Conservation (phyloP, 2,888 invertebrate species). For the Drosophila picticornis region DNA sequence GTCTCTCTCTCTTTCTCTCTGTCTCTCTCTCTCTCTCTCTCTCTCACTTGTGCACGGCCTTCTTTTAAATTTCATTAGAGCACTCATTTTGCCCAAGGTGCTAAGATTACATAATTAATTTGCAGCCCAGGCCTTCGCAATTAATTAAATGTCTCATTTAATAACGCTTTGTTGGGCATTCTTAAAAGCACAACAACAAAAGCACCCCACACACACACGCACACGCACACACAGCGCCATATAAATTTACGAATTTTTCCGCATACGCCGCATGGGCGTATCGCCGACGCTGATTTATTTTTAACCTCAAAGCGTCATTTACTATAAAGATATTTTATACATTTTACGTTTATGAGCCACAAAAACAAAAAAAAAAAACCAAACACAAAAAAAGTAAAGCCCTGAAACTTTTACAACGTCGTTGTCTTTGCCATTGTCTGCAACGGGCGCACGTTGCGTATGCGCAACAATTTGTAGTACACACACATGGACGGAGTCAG, state of each 20-base stretch:
- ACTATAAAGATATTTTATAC: slow-evolving; percentile 69
- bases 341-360: slow-evolving; percentile 64
- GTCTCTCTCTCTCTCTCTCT: background rate
- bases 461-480: slow-evolving; percentile 73
- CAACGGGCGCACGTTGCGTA: slow-evolving; percentile 63
- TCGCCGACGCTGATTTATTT: slow-evolving; percentile 66
- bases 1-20: background rate
- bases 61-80: slow-evolving; percentile 71
- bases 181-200: slow-evolving; percentile 63
- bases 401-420: slow-evolving; percentile 54
- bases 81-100: slow-evolving; percentile 68
- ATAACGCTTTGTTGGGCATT: slow-evolving; percentile 79
- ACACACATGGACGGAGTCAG: background rate
- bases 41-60: background rate
- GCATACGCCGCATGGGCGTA: slow-evolving; percentile 59
- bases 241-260: slow-evolving; percentile 60
- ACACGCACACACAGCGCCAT: slow-evolving; percentile 19
- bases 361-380: slow-evolving; percentile 47
- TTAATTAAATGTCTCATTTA: slow-evolving; percentile 82
- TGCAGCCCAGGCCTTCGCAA: slow-evolving; percentile 68
- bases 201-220: slow-evolving; percentile 26
- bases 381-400: slow-evolving; percentile 12
- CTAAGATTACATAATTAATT: slow-evolving; percentile 81
- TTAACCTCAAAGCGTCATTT: slow-evolving; percentile 77
- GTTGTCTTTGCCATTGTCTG: slow-evolving; percentile 25